A percentile compares a stretch with the other conserved stretches of the same genome.
phyloP scores from a whole-genome alignment of 2,888 invertebrate species.

The Coenonympha arcania region DNA sequence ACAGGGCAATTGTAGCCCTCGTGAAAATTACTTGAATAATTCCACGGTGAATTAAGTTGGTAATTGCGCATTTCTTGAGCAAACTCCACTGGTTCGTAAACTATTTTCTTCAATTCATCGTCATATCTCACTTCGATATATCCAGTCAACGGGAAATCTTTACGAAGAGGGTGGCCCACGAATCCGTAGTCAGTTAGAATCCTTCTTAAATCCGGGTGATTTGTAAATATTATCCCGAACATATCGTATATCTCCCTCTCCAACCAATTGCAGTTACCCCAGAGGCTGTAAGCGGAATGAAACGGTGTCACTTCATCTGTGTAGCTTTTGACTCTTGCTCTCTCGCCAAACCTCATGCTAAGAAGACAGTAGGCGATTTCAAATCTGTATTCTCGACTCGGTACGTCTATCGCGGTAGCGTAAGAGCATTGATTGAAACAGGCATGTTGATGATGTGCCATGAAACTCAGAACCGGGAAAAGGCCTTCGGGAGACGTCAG shows the following conservation, averaged over 20 bases:
- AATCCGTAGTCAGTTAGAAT: slow-evolving; percentile 66
- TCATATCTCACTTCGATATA: slow-evolving; percentile 64
- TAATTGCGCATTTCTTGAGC: slow-evolving; percentile 53
- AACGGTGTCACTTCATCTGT: slow-evolving; percentile 62
- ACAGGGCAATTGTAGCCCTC: slow-evolving; percentile 43
- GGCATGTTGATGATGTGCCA: slow-evolving; percentile 56
- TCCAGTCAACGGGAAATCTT: slow-evolving; percentile 61
- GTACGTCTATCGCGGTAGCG: slow-evolving; percentile 59
- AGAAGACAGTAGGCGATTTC: slow-evolving; percentile 54
- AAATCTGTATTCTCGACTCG: slow-evolving; percentile 52
- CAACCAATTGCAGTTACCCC: slow-evolving; percentile 43
- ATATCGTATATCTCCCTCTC: slow-evolving; percentile 65
- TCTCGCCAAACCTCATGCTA: slow-evolving; percentile 47
- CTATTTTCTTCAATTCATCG: slow-evolving; percentile 60
- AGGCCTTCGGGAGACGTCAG: slow-evolving; percentile 56
- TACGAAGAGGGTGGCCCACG: slow-evolving; percentile 59
- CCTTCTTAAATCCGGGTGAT: slow-evolving; percentile 63
- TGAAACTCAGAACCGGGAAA: slow-evolving; percentile 48
- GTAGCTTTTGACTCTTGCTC: slow-evolving; percentile 54
- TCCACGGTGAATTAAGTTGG: slow-evolving; percentile 57
- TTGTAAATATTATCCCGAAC: slow-evolving; percentile 58
- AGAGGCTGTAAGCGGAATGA: slow-evolving; percentile 47
- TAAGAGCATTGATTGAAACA: slow-evolving; percentile 51
- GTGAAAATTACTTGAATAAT: slow-evolving; percentile 54
- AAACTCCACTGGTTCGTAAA: slow-evolving; percentile 61